phyloP scores from a whole-genome alignment of 2,113 vertebrate genomes.

The Indicator maculatus region DNA sequence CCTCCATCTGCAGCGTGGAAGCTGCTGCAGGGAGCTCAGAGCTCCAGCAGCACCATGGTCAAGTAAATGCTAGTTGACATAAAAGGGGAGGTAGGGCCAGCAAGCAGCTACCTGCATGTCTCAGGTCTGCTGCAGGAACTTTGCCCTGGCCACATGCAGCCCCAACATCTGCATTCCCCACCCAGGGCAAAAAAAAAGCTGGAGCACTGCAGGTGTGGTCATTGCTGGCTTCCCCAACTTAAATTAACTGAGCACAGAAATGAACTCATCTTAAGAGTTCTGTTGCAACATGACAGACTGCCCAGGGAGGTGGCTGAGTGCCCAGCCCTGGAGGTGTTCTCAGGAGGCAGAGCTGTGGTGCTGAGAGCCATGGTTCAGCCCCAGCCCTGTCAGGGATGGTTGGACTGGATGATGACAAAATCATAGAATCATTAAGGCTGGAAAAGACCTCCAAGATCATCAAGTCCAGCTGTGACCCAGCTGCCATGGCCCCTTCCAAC shows the following conservation, averaged over 20 bases:
- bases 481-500: too few species aligned
- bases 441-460: too few species aligned
- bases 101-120: not conserved
- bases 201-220: not conserved
- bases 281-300: not conserved
- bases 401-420: too few species aligned
- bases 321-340: too few species aligned
- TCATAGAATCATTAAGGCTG: too few species aligned
- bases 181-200: not conserved
- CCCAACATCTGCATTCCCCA: not conserved
- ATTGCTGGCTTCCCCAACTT: not conserved
- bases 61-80: not conserved
- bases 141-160: rapidly evolving
- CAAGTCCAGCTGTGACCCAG: too few species aligned
- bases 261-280: not conserved
- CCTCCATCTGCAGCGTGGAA: not conserved
- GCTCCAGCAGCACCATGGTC: not conserved
- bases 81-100: not conserved
- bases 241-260: not conserved
- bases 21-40: not conserved
- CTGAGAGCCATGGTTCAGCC: too few species aligned
- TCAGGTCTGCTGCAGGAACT: not conserved
- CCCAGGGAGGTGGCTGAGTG: too few species aligned
- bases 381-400: too few species aligned
- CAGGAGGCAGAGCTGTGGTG: too few species aligned